A percentile compares a stretch with the other conserved stretches of the same genome.
phyloP scores from a whole-genome alignment of 2,113 vertebrate genomes.

The Macquaria ambigua region DNA sequence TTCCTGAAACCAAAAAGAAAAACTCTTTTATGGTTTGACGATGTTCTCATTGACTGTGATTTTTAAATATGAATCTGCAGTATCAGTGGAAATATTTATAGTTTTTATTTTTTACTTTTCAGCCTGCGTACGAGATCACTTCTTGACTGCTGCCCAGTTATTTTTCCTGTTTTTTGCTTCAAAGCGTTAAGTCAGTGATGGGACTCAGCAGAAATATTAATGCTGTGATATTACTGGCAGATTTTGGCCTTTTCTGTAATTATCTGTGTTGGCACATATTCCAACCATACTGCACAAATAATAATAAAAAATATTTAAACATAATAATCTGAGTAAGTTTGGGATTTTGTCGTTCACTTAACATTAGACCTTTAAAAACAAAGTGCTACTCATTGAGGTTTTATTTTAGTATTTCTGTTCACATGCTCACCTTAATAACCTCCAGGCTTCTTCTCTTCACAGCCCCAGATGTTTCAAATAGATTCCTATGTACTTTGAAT shows the following conservation, averaged over 20 bases:
- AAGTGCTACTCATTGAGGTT: too few relatives aligned
- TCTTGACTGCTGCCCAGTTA: background rate
- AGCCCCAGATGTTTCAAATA: background rate
- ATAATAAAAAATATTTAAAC: conserved; percentile 54
- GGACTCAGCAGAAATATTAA: conserved; percentile 42
- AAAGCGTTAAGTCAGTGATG: conserved; percentile 35
- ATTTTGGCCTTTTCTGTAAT: conserved; percentile 55
- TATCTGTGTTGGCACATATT: conserved; percentile 66
- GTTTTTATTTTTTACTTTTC: conserved; percentile 16
- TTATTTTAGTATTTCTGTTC: background rate
- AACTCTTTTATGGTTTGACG: conserved; percentile 4
- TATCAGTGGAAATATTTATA: conserved; percentile 23
- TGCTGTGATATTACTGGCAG: conserved; percentile 43
- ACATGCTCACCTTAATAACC: background rate
- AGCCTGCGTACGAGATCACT: conserved; percentile 1
- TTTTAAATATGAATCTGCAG: conserved; percentile 23
- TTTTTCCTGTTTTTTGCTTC: conserved; percentile 7
- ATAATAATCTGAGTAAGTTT: background rate
- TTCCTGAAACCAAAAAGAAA: conserved; percentile 36
- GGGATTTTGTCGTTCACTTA: background rate
- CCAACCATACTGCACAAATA: conserved; percentile 58
- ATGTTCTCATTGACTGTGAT: conserved; percentile 31
- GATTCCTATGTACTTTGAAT: background rate
- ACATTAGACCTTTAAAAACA: too few relatives aligned
- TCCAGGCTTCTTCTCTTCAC: background rate